phyloP scores from a whole-genome alignment of 2,888 invertebrate genomes.

The Tinea semifulvella region DNA sequence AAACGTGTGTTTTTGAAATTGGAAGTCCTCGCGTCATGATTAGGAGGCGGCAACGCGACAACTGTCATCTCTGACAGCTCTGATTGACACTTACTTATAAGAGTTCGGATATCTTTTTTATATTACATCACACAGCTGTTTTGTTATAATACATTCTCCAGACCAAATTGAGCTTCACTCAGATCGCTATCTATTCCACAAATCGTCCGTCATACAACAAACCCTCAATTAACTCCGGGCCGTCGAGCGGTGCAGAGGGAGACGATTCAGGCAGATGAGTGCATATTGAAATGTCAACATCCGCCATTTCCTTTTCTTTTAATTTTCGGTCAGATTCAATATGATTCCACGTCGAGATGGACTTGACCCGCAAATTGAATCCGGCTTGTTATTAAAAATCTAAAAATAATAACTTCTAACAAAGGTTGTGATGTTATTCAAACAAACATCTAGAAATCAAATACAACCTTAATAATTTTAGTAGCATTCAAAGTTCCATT shows the following conservation, averaged over 20 bases:
- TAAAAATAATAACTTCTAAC: too few relatives aligned
- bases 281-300: slow-evolving; percentile 64
- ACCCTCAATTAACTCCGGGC: slow-evolving; percentile 35
- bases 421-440: too few relatives aligned
- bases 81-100: slow-evolving; percentile 63
- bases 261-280: slow-evolving; percentile 31
- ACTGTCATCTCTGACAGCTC: slow-evolving; percentile 60
- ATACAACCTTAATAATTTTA: neutral
- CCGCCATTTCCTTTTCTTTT: slow-evolving; percentile 59
- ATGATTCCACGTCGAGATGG: slow-evolving; percentile 51
- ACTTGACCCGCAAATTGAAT: slow-evolving; percentile 40
- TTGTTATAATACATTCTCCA: slow-evolving; percentile 1
- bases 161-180: neutral
- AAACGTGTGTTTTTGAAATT: slow-evolving; percentile 65
- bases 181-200: slow-evolving; percentile 1
- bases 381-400: slow-evolving; percentile 35
- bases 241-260: neutral
- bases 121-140: neutral
- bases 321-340: slow-evolving; percentile 57
- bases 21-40: slow-evolving; percentile 53
- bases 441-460: neutral
- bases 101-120: slow-evolving; percentile 5
- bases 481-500: slow-evolving; percentile 31
- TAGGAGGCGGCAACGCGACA: slow-evolving; percentile 56
- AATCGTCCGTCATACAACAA: neutral